phyloP scores from a whole-genome alignment of 2,888 invertebrate species.

The Ormyrus rosae region DNA sequence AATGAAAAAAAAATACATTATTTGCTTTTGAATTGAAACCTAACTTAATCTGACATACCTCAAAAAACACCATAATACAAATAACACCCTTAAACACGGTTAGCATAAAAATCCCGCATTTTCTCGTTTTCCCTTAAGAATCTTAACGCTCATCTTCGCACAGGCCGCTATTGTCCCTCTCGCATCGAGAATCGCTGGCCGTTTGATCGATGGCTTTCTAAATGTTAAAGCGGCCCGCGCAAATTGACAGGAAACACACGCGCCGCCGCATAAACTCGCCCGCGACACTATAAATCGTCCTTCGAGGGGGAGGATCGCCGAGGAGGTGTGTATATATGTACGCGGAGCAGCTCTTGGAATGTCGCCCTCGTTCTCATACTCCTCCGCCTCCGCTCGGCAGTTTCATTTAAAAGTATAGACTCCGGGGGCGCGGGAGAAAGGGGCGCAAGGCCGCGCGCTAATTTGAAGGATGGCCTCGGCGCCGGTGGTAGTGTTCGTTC shows the following conservation, averaged over 20 bases:
- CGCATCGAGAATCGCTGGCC: too few species aligned
- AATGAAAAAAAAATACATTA: too few species aligned
- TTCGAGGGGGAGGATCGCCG: conserved; percentile 26
- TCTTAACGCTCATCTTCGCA: too few species aligned
- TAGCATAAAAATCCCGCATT: too few species aligned
- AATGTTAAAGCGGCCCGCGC: conserved; percentile 56
- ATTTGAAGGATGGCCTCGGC: conserved; percentile 46
- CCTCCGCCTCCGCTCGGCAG: too few species aligned
- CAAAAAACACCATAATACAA: too few species aligned
- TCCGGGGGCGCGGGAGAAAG: not conserved
- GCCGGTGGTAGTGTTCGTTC: not conserved
- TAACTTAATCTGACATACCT: too few species aligned
- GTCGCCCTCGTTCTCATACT: not conserved
- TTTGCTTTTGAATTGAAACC: too few species aligned
- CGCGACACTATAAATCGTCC: conserved; percentile 56
- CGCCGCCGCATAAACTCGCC: conserved; percentile 46
- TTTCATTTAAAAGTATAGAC: not conserved
- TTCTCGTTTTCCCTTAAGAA: too few species aligned
- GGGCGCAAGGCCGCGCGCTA: conserved; percentile 30
- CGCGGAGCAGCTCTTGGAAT: conserved; percentile 40
- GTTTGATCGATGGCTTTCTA: conserved; percentile 56
- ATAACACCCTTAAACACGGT: too few species aligned
- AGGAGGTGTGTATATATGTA: not conserved
- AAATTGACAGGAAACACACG: conserved; percentile 57
- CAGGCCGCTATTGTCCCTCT: too few species aligned